Percentiles rank a stretch among this genome's conserved stretches.
Evolutionary conservation across 2,797 vertebrate genomes (phyloP).

Genomic region (Thaleichthys pacificus): DNA sequence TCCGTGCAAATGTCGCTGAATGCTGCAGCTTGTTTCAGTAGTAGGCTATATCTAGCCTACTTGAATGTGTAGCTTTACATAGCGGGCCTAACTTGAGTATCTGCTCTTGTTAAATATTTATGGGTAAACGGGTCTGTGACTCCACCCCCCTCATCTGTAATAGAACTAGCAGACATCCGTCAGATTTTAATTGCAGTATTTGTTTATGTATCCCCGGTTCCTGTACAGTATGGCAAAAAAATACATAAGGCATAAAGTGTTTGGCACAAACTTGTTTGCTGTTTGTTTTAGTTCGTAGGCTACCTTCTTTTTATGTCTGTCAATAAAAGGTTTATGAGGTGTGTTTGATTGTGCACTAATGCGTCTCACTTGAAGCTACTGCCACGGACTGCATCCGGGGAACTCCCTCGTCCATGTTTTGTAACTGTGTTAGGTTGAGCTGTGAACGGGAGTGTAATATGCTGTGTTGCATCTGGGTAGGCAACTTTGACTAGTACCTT

Average conservation of each 20-base stretch:
- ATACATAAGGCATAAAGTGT: not conserved
- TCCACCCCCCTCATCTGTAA: not conserved
- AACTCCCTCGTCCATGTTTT: not conserved
- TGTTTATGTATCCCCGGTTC: not conserved
- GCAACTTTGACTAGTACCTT: too few relatives aligned
- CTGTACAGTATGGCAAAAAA: not conserved
- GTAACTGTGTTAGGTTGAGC: too few relatives aligned
- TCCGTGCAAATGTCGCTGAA: not conserved
- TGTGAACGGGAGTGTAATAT: too few relatives aligned
- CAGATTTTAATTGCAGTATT: not conserved
- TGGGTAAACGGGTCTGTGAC: not conserved
- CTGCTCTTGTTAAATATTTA: not conserved
- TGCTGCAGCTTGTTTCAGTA: not conserved
- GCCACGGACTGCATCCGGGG: not conserved
- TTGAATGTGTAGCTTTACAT: not conserved
- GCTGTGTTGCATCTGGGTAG: too few relatives aligned
- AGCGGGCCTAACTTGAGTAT: too few relatives aligned
- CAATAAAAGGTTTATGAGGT: constrained; percentile 86
- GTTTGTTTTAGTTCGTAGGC: not conserved
- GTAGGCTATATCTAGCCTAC: not conserved
- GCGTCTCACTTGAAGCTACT: not conserved
- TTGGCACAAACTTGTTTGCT: not conserved
- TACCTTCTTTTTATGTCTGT: constrained; percentile 73
- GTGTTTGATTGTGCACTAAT: constrained; percentile 84
- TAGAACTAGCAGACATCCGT: not conserved